These are phyloP conservation scores for Odontocerum albicorne DNA, from an alignment of 2,888 invertebrate genomes.

Conservation along the genomic window DNA sequence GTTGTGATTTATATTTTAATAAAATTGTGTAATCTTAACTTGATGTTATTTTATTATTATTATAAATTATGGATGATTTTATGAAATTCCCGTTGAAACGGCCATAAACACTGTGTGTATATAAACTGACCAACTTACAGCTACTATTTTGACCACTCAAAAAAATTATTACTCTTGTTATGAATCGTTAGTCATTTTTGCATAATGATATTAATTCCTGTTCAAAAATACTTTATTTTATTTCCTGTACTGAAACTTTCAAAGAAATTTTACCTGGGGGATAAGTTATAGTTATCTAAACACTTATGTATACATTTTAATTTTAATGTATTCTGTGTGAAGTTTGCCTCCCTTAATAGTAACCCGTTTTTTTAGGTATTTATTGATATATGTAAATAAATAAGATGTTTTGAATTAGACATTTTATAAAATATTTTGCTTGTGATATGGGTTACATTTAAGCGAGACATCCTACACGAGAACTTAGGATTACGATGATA, in stretches of 20 bases:
- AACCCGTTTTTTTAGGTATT: slow-evolving; percentile 3
- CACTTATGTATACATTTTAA: neutral
- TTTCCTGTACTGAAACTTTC: too few species aligned
- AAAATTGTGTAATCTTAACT: slow-evolving; percentile 9
- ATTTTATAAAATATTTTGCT: slow-evolving; percentile 6
- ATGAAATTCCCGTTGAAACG: slow-evolving; percentile 4
- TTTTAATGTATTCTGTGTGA: slow-evolving; percentile 2
- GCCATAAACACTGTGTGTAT: too few species aligned
- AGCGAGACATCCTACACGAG: slow-evolving; percentile 13
- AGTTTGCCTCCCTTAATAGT: slow-evolving; percentile 12
- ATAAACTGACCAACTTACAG: too few species aligned
- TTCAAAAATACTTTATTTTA: too few species aligned
- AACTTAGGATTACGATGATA: slow-evolving; percentile 8
- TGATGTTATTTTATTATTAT: slow-evolving; percentile 10
- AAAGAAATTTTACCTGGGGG: too few species aligned
- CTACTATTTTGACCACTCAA: too few species aligned
- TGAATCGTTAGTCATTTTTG: too few species aligned
- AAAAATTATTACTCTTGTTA: too few species aligned
- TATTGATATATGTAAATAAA: slow-evolving; percentile 9
- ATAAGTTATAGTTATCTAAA: too few species aligned
- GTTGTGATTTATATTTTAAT: slow-evolving; percentile 19
- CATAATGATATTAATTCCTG: too few species aligned
- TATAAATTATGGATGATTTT: slow-evolving; percentile 10
- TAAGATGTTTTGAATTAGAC: slow-evolving; percentile 1
- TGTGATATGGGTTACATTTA: slow-evolving; percentile 19